Percentiles rank a stretch among this genome's conserved stretches.
Evolutionary conservation across 2,797 vertebrate species (phyloP).

Genomic region (Pristis pectinata): DNA sequence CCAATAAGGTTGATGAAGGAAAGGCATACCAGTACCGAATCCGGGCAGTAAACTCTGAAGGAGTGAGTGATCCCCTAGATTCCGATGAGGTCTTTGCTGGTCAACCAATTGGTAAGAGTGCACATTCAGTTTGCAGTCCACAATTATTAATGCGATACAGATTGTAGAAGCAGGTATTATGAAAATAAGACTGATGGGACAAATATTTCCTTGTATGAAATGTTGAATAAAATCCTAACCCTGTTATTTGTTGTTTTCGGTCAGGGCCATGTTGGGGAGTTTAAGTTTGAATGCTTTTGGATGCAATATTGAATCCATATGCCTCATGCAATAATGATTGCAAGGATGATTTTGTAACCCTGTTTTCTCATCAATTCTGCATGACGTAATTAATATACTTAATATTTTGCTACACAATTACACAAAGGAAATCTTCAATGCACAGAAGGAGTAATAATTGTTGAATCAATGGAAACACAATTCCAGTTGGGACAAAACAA

Average conservation of each 20-base stretch:
- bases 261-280: no score
- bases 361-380: no score
- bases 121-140: background rate
- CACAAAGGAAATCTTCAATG: background rate
- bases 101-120: conserved; percentile 54
- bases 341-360: no score
- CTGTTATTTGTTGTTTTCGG: background rate
- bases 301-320: no score
- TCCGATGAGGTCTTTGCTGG: conserved; percentile 54
- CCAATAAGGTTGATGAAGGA: conserved; percentile 55
- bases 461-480: background rate
- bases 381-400: no score
- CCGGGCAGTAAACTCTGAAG: conserved; percentile 53
- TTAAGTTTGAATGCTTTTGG: no score
- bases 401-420: background rate
- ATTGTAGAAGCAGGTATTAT: background rate
- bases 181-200: background rate
- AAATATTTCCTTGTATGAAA: background rate
- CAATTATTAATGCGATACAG: background rate
- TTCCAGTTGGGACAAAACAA: background rate
- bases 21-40: conserved; percentile 57
- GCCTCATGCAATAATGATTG: no score
- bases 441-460: background rate
- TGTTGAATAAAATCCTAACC: background rate
- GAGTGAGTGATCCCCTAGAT: conserved; percentile 54